Conservation (phyloP, 2,113 vertebrate species). For the Pelvicachromis taeniatus region DNA sequence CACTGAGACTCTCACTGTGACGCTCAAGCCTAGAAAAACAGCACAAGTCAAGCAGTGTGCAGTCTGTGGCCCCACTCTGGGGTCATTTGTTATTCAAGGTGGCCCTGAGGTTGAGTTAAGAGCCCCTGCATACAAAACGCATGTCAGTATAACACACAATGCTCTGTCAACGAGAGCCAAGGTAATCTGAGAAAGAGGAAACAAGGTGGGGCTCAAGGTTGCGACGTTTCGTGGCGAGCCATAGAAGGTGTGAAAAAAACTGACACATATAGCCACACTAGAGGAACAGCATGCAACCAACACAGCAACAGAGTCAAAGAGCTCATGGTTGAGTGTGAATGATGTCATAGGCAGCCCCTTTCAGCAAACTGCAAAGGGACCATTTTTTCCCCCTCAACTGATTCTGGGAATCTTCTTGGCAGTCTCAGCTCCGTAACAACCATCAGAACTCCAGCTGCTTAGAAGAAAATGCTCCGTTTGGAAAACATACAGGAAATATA, state of each 20-base stretch:
- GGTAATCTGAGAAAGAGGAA: constrained; percentile 35
- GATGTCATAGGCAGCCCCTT: constrained; percentile 40
- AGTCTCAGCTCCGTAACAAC: not conserved
- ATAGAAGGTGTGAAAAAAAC: constrained; percentile 48
- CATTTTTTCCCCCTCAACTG: constrained; percentile 10
- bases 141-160: constrained; percentile 54
- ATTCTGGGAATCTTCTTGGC: constrained; percentile 19
- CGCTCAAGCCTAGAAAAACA: constrained; percentile 2
- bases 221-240: constrained; percentile 18
- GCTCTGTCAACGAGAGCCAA: constrained; percentile 39
- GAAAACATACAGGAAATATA: constrained; percentile 27
- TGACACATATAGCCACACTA: not conserved
- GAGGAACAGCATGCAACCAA: not conserved
- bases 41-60: constrained; percentile 41
- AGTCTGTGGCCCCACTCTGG: constrained; percentile 33
- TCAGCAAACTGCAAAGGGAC: constrained; percentile 7
- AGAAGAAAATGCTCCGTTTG: not conserved
- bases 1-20: constrained; percentile 3
- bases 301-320: constrained; percentile 32
- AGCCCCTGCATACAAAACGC: constrained; percentile 60
- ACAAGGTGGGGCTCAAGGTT: constrained; percentile 36
- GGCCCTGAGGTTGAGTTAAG: constrained; percentile 55
- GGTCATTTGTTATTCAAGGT: constrained; percentile 53
- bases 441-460: not conserved
- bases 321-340: constrained; percentile 20